Evolutionary conservation across 2,113 vertebrate species (phyloP), one percentile per base, ranked within the genome.

Genomic region (Neolamprologus modestus): DNA sequence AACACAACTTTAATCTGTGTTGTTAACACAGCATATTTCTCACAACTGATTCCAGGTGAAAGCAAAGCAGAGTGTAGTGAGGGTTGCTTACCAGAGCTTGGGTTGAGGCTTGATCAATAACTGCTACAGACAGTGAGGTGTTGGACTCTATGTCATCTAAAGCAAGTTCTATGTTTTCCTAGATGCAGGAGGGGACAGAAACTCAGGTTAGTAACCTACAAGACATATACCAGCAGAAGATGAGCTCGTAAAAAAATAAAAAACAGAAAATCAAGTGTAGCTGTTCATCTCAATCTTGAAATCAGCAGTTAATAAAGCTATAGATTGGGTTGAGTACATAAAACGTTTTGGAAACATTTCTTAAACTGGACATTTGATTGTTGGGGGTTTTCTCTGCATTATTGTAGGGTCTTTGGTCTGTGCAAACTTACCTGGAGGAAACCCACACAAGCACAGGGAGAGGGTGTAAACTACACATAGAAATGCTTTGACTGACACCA

Each of bases 131-230:
- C 92, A 95, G 96, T 50, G 97, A 97, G 53, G 92, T 94, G 91
- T 92, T 93, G 13, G 97, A 97, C 94, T 99, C 98, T 92, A 98
- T 94, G 90, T 99, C 98, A 87, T 99, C 97, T 97, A 99, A 98
- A 40, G 96, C 95, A 89, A 99, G 95, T 90, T 98, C 98, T 91
- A 99, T 98, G 95, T 98, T 98, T 95, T 99, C 99, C 99, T 99
- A 96, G 90, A 91, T n/a, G 84, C 83, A 92, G 91, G 89, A 87
- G 33, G 94, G 91, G 92, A 97, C 89, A 97, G 95, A 97, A 91
- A 90, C 24, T 80, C 31, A 12, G 33, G 89, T 97, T 95, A 97
- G 95, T 80, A 71, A 53, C 47, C 87, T 83, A 90, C 59, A 17
- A 84, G 80, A 89, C 53, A 63, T 31, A 82, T 7, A 82, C 3